Conservation (phyloP, 2,797 vertebrate genomes). For the Ctenopoma kingsleyae region DNA sequence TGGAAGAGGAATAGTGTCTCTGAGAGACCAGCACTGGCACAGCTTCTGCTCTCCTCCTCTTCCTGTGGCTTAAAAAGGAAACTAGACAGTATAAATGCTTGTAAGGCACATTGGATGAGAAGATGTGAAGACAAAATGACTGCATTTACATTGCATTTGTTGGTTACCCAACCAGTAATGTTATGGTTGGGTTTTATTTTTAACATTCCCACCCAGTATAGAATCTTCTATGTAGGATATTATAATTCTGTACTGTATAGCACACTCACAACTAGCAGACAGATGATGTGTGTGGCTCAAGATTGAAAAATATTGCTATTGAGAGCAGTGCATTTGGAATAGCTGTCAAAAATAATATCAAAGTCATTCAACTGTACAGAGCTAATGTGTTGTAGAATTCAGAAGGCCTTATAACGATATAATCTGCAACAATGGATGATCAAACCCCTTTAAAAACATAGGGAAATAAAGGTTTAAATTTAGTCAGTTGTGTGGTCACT, state of each 20-base stretch:
- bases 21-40: conserved; percentile 52
- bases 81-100: conserved; percentile 37
- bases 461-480: conserved; percentile 30
- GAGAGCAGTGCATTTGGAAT: conserved; percentile 30
- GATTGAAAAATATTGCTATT: conserved; percentile 39
- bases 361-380: conserved; percentile 50
- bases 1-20: conserved; percentile 48
- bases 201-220: conserved; percentile 34
- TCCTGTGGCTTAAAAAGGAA: conserved; percentile 56
- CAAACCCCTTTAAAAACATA: conserved; percentile 33
- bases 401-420: conserved; percentile 29
- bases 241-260: conserved; percentile 29
- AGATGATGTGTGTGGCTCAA: conserved; percentile 17
- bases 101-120: conserved; percentile 28
- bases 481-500: conserved; percentile 22
- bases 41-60: conserved; percentile 51
- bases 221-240: conserved; percentile 30
- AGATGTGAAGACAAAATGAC: conserved; percentile 34
- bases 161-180: conserved; percentile 8
- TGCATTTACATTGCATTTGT: conserved; percentile 27
- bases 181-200: conserved; percentile 49
- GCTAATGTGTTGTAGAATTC: conserved; percentile 23
- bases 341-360: conserved; percentile 34
- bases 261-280: conserved; percentile 32
- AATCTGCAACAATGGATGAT: conserved; percentile 47